Base-by-base conservation (phyloP, 2,888 invertebrate species). In the Sesia apiformis region DNA sequence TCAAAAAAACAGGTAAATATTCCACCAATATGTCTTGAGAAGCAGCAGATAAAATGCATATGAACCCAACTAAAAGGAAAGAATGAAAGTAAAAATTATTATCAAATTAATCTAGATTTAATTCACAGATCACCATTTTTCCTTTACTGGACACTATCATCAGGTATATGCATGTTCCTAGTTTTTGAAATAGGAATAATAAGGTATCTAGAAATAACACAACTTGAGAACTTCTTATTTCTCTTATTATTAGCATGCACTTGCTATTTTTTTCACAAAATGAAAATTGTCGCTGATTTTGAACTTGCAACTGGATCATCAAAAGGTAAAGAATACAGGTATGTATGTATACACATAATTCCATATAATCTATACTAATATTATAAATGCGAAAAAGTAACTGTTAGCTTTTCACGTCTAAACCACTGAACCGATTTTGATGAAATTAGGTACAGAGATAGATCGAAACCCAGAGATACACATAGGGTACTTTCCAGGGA, bases 161-260 rank as follows among this genome's bases (percentile, higher is more conserved):
- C 95, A 5, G 89, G 92, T 3, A 65, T 93, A 4, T 90, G 91
- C 64, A 81, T 95, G 73, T 91, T 93, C 67, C 63, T 93, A 38
- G 89, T 95, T 38, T 95, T 95, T 80, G 94, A 96, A 74, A 75
- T 92, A 55, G 84, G 87, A 59, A 93, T 95, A n/a, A 91, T 95
- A 41, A 92, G 93, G 4, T 83, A 94, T 57, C 78, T 95, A 60
- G 94, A 95, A 75, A 92, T 96, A 58, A 88, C 89, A 23, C 79
- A 81, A 61, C 59, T 80, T 39, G 89, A 89, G 60, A 78, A 76
- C 74, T 93, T 84, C 39, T 59, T 78, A 23, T 80, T 88, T 51
- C 59, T 89, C 1, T n/a, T 82, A 4, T 61, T 89, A n/a, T 58
- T 84, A 2, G 58, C 62, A 7, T 78, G 82, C 50, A 83, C 84